phyloP scores from a whole-genome alignment of 2,113 vertebrate genomes.

The Halcyon malimbica region DNA sequence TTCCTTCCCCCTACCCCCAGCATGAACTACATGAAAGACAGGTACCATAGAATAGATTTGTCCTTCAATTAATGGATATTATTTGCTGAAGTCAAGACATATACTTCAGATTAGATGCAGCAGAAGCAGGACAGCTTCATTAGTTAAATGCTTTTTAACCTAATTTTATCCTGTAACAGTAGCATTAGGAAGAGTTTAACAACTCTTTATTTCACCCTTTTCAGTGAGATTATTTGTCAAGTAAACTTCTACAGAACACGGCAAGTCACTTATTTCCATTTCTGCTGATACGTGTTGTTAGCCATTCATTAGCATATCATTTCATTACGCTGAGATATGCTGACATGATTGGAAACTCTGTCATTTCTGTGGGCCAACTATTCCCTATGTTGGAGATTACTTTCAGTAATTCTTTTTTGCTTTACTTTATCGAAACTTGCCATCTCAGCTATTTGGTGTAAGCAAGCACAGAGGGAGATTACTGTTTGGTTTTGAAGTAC shows the following conservation, averaged over 20 bases:
- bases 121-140: not conserved
- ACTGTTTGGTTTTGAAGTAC: conserved; percentile 12
- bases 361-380: not conserved
- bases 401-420: not conserved
- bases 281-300: not conserved
- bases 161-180: not conserved
- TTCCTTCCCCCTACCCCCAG: not conserved
- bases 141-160: not conserved
- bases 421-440: conserved; percentile 7
- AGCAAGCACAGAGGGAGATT: conserved; percentile 1
- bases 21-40: not conserved
- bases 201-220: not conserved
- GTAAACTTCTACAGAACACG: not conserved
- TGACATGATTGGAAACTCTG: not conserved
- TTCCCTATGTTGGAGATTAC: not conserved
- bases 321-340: not conserved
- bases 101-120: not conserved
- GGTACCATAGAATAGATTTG: not conserved
- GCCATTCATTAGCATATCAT: not conserved
- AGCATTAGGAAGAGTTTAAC: not conserved
- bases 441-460: not conserved
- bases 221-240: not conserved
- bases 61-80: not conserved
- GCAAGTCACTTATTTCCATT: not conserved
- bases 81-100: not conserved